These are phyloP conservation scores for Plagiodera versicolora DNA, from an alignment of 2,888 invertebrate genomes.

Conservation along the genomic window DNA sequence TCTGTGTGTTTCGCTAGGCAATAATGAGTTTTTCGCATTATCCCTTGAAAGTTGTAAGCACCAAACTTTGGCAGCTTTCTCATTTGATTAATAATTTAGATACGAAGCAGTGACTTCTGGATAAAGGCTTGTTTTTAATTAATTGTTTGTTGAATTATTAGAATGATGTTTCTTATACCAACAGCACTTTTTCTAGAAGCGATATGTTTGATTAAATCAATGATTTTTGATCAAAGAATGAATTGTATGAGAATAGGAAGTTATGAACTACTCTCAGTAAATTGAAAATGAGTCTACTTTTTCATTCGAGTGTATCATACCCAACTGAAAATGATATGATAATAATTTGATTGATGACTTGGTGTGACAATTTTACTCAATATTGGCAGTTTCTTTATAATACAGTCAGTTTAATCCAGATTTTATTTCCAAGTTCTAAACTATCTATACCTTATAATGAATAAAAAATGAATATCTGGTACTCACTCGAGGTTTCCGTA, in stretches of 20 bases:
- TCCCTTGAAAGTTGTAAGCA: neutral
- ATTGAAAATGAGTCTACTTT: too few relatives aligned
- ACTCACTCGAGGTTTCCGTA: too few relatives aligned
- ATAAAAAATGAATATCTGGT: too few relatives aligned
- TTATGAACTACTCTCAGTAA: too few relatives aligned
- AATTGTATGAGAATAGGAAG: too few relatives aligned
- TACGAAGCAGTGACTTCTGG: neutral
- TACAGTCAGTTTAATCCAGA: neutral
- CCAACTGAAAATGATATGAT: neutral
- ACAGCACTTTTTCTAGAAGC: too few relatives aligned
- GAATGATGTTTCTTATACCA: neutral
- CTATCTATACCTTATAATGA: too few relatives aligned
- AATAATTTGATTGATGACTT: neutral
- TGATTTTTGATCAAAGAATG: too few relatives aligned
- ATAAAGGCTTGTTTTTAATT: neutral
- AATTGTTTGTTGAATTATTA: neutral
- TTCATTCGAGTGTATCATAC: too few relatives aligned
- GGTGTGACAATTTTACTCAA: neutral
- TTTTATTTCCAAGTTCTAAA: neutral
- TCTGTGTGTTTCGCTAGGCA: neutral
- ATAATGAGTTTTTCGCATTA: slow-evolving; percentile 1
- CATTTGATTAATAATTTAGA: slow-evolving; percentile 1
- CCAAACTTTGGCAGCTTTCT: neutral
- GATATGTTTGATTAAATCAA: too few relatives aligned
- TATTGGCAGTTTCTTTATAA: neutral